Conservation (phyloP, 2,797 vertebrate species). For the Sarcophilus harrisii region DNA sequence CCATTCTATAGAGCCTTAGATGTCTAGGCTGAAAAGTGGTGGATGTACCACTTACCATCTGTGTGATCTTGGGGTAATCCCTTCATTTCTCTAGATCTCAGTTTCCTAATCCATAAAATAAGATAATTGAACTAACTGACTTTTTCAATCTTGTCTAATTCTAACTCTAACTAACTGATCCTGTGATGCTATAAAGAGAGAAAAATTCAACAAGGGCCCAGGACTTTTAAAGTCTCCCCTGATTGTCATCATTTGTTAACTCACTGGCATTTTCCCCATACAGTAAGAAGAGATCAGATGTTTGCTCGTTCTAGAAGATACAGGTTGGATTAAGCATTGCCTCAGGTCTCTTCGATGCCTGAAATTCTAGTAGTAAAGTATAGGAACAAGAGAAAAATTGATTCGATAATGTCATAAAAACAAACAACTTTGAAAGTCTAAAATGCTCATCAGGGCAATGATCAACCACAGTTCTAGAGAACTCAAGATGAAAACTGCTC, state of each 20-base stretch:
- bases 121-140: background rate
- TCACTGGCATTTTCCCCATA: background rate
- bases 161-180: background rate
- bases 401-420: background rate
- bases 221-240: background rate
- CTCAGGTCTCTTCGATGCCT: background rate
- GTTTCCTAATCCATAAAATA: background rate
- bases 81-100: background rate
- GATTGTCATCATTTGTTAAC: background rate
- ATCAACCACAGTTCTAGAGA: background rate
- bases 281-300: background rate
- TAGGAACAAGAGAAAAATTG: background rate
- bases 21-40: background rate
- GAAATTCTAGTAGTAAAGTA: background rate
- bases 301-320: background rate
- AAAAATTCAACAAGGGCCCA: background rate
- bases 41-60: background rate
- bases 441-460: background rate
- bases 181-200: background rate
- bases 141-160: background rate
- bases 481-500: background rate
- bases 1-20: background rate
- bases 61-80: background rate
- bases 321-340: background rate
- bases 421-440: background rate